Evolutionary conservation across 2,888 invertebrate species (phyloP).

Genomic region (Listrodromus nycthemerus): DNA sequence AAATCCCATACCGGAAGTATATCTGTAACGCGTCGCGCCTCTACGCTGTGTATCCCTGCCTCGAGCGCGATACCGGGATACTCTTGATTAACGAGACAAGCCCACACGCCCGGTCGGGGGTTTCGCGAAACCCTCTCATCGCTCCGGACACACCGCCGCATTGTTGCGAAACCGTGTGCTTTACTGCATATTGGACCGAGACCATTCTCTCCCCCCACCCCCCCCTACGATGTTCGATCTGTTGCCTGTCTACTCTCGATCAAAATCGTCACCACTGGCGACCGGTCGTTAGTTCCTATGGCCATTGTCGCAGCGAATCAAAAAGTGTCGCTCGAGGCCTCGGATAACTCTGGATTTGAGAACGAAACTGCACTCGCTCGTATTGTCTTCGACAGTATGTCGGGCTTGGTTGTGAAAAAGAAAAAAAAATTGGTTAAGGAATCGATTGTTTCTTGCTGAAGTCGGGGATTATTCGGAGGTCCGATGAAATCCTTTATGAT

Average conservation of each 20-base stretch:
- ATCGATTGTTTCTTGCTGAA: too few relatives aligned
- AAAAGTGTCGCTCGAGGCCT: too few relatives aligned
- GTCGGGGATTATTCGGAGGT: too few relatives aligned
- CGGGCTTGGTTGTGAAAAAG: too few relatives aligned
- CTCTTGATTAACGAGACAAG: conserved; percentile 82
- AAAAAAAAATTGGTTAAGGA: too few relatives aligned
- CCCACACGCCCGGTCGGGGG: conserved; percentile 69
- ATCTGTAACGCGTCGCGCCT: conserved; percentile 25
- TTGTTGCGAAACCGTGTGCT: conserved; percentile 78
- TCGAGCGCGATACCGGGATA: conserved; percentile 75
- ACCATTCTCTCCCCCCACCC: not conserved
- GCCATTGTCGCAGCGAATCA: too few relatives aligned
- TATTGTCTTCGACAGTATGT: too few relatives aligned
- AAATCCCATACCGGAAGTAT: conserved; percentile 42
- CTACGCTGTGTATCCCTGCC: conserved; percentile 59
- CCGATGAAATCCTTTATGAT: conserved; percentile 25
- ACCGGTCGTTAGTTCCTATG: not conserved
- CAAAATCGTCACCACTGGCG: not conserved
- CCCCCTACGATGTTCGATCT: not conserved
- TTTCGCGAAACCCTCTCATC: conserved; percentile 26
- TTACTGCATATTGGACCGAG: conserved; percentile 79
- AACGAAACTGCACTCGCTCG: too few relatives aligned
- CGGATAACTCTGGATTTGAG: too few relatives aligned
- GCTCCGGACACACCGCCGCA: conserved; percentile 68
- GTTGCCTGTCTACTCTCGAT: not conserved